Evolutionary conservation across 2,888 invertebrate genomes (phyloP).

Genomic region (Tiliacea citrago): DNA sequence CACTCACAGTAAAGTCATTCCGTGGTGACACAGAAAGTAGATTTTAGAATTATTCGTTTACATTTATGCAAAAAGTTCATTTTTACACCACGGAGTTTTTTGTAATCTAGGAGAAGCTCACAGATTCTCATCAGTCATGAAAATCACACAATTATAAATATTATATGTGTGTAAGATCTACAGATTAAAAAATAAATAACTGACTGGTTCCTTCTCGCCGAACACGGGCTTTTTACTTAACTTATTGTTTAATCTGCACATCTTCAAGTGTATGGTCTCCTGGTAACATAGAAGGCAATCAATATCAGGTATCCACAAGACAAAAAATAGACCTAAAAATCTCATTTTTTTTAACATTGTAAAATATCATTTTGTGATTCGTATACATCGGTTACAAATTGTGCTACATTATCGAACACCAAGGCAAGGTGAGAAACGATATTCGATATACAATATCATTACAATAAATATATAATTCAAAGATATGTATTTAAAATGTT

Average conservation of each 20-base stretch:
- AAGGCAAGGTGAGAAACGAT: constrained; percentile 88
- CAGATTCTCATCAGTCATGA: constrained; percentile 83
- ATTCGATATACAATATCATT: constrained; percentile 80
- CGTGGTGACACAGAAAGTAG: constrained; percentile 67
- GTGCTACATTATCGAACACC: constrained; percentile 89
- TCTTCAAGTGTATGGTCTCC: constrained; percentile 81
- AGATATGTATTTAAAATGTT: constrained; percentile 86
- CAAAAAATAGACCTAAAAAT: constrained; percentile 89
- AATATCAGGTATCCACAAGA: constrained; percentile 82
- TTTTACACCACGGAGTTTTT: constrained; percentile 71
- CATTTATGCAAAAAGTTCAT: constrained; percentile 58
- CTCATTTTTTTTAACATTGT: constrained; percentile 88
- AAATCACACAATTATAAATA: constrained; percentile 78
- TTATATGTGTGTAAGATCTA: constrained; percentile 75
- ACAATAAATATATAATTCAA: constrained; percentile 86
- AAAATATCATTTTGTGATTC: constrained; percentile 89
- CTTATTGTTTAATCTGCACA: constrained; percentile 68
- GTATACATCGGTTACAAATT: constrained; percentile 91
- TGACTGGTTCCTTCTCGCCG: constrained; percentile 56
- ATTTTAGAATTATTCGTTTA: constrained; percentile 54
- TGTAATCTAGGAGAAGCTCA: constrained; percentile 81
- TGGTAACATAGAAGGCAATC: constrained; percentile 86
- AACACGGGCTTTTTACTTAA: constrained; percentile 55
- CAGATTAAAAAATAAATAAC: constrained; percentile 72
- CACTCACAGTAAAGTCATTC: constrained; percentile 70